A percentile compares a stretch with the other conserved stretches of the same genome.
Evolutionary conservation across 2,113 vertebrate species (phyloP).

Genomic region (Oreochromis aureus): DNA sequence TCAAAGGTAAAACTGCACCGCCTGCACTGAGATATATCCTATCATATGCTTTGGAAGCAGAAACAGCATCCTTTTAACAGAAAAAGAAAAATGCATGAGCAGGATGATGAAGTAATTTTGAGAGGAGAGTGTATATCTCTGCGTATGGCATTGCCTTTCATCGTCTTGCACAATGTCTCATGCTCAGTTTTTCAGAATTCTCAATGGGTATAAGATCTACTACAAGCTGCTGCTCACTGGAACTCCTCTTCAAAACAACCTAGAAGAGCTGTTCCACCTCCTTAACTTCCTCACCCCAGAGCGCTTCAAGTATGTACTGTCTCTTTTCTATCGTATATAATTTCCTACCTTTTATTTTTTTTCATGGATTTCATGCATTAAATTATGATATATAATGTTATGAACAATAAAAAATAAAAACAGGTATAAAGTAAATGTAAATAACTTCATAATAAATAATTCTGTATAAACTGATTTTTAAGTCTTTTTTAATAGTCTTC

Average conservation of each 20-base stretch:
- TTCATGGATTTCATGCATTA: background rate
- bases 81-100: background rate
- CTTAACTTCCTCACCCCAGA: conserved; percentile 97
- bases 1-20: conserved; percentile 80
- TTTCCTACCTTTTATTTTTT: background rate
- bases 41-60: background rate
- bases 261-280: conserved; percentile 96
- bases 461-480: background rate
- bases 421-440: background rate
- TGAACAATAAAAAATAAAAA: background rate
- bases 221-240: conserved; percentile 97
- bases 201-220: conserved; percentile 98
- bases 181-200: conserved; percentile 90
- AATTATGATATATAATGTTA: background rate
- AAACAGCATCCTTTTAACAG: background rate
- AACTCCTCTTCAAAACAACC: conserved; percentile 96
- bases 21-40: background rate
- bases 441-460: background rate
- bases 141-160: background rate
- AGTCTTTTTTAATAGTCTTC: background rate
- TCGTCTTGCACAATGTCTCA: background rate
- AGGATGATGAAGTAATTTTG: background rate
- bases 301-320: conserved; percentile 87
- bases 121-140: background rate
- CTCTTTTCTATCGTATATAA: background rate